phyloP scores from a whole-genome alignment of 2,888 invertebrate genomes.

The Synanthedon tipuliformis region DNA sequence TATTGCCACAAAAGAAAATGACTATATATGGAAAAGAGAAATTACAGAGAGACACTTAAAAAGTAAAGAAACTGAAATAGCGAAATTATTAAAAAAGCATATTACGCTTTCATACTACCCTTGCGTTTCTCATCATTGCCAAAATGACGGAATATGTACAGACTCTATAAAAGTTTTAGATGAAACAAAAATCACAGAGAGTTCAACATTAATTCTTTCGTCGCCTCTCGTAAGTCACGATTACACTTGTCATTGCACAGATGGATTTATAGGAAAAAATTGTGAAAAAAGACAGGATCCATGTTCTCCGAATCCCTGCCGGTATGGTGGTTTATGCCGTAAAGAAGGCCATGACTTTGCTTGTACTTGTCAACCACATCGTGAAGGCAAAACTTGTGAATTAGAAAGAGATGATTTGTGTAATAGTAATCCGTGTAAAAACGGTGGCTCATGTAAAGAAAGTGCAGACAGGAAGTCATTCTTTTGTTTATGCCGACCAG shows the following conservation, averaged over 20 bases:
- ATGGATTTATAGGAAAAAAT: slow-evolving; percentile 84
- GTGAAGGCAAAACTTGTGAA: slow-evolving; percentile 88
- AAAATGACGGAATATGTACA: slow-evolving; percentile 83
- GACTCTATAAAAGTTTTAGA: slow-evolving; percentile 77
- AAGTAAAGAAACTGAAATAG: slow-evolving; percentile 74
- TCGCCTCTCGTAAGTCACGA: slow-evolving; percentile 84
- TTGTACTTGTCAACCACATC: slow-evolving; percentile 81
- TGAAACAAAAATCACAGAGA: slow-evolving; percentile 81
- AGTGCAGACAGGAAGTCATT: slow-evolving; percentile 89
- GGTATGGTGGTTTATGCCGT: slow-evolving; percentile 85
- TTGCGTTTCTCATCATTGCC: slow-evolving; percentile 78
- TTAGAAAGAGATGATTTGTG: slow-evolving; percentile 86
- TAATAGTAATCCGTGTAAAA: slow-evolving; percentile 86
- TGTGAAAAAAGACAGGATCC: slow-evolving; percentile 92
- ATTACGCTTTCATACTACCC: slow-evolving; percentile 82
- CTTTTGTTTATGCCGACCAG: slow-evolving; percentile 92
- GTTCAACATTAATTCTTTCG: slow-evolving; percentile 83
- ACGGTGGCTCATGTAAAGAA: slow-evolving; percentile 92
- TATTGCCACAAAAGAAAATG: slow-evolving; percentile 73
- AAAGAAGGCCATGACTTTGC: slow-evolving; percentile 86
- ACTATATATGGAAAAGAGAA: slow-evolving; percentile 73
- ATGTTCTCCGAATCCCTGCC: slow-evolving; percentile 90
- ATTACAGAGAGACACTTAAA: slow-evolving; percentile 74
- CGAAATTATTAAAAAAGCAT: slow-evolving; percentile 71
- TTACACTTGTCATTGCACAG: slow-evolving; percentile 83